Conservation (phyloP, 2,113 vertebrate species). For the Brachypteracias leptosomus region DNA sequence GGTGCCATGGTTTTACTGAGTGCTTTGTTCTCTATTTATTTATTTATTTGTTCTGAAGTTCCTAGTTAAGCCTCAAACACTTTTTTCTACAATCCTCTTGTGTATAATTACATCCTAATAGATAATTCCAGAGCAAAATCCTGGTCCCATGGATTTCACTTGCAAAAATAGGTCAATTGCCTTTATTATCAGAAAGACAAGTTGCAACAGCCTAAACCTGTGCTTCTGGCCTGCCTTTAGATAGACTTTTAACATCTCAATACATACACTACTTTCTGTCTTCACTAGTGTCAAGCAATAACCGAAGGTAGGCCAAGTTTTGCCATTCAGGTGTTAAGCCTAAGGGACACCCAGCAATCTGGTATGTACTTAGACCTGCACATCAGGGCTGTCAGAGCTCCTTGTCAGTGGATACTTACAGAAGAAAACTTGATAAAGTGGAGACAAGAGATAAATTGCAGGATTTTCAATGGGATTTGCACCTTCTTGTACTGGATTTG, state of each 20-base stretch:
- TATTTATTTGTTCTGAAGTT: slow-evolving; percentile 6
- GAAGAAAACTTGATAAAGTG: background rate
- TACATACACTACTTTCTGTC: background rate
- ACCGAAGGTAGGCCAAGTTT: background rate
- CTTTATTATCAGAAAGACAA: background rate
- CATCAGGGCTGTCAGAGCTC: background rate
- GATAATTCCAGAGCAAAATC: slow-evolving; percentile 9
- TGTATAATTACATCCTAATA: slow-evolving; percentile 2
- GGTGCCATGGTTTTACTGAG: background rate
- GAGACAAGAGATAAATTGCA: background rate
- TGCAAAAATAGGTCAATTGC: slow-evolving; percentile 11
- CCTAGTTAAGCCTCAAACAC: background rate
- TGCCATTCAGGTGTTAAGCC: background rate
- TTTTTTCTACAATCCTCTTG: background rate
- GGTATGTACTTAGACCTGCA: background rate
- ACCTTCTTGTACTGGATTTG: background rate
- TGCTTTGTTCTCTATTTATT: slow-evolving; percentile 15
- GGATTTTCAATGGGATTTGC: background rate
- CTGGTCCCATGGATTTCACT: background rate
- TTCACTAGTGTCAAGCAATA: background rate
- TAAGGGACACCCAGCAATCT: background rate
- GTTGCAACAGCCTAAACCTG: background rate
- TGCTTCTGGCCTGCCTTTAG: background rate
- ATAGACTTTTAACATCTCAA: background rate
- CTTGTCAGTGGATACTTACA: fast-evolving